Evolutionary conservation across 1,140 invertebrate species (phyloP).

Genomic region (Drosophila bifasciata): DNA sequence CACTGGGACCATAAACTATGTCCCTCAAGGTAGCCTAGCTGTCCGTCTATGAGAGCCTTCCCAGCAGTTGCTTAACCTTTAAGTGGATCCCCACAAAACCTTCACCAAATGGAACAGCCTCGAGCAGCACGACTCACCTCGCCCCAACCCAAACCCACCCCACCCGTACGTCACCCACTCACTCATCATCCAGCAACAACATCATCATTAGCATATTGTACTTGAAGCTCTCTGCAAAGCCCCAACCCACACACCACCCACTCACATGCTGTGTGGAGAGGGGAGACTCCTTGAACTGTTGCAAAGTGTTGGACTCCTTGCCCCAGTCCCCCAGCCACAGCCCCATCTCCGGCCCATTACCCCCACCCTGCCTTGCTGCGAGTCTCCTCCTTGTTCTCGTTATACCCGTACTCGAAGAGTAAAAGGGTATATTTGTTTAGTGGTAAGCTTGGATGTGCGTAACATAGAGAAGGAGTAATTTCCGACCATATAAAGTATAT

Average conservation of each 20-base stretch:
- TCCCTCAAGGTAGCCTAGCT: no score
- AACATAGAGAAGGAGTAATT: no score
- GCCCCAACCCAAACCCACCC: no score
- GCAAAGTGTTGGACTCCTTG: conserved; percentile 17
- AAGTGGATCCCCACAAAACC: conserved; percentile 3
- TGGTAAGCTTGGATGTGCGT: no score
- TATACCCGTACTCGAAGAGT: no score
- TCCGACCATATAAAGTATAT: no score
- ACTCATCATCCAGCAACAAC: conserved; percentile 1
- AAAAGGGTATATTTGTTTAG: no score
- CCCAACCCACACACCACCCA: conserved; percentile 32
- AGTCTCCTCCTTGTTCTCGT: conserved; percentile 48
- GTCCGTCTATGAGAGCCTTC: no score
- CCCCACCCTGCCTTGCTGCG: conserved; percentile 1
- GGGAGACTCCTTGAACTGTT: conserved; percentile 58
- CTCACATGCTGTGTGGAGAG: background rate
- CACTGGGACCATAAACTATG: no score
- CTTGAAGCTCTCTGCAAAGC: conserved; percentile 51
- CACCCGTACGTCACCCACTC: conserved; percentile 25
- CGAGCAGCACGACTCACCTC: background rate
- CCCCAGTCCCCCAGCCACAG: conserved; percentile 5
- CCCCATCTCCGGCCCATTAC: conserved; percentile 25
- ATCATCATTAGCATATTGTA: conserved; percentile 60
- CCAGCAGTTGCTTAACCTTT: no score
- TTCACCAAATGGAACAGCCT: conserved; percentile 6